Base-by-base conservation (phyloP, 2,113 vertebrate species). In the Narcine bancroftii region DNA sequence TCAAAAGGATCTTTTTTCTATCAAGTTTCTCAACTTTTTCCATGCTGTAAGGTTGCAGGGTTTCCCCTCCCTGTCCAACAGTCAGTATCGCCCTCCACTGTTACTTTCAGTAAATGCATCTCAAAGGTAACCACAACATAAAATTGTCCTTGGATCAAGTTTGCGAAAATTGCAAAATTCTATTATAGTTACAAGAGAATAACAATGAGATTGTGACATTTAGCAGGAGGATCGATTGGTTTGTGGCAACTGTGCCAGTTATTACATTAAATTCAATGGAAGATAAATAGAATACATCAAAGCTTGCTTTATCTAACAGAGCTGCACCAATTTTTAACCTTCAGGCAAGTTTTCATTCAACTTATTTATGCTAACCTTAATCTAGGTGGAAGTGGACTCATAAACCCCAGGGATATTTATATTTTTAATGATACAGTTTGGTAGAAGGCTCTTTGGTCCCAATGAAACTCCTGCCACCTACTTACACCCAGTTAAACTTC, bases 11-110 rank as follows among this genome's bases (percentile, higher is more conserved):
- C 17, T 33, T 63, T 63, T 69, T 87, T 60, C 33, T 3, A 60
- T n/a, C n/a, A 63, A 6, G 7, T 60, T 29, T 87, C 53, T 17
- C n/a, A 21, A 10, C 29, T 9, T 11, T 7, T 11, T 50, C 7
- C 6, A 3, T 81, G 33, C 15, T 17, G 7, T 15, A 60, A 6
- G 53, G 6, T n/a, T 13, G 9, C 33, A 56, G 36, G 33, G 5
- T 87, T 2, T 33, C 53, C 21, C 17, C 60, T 39, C 1, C 33
- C 87, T 45, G 87, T 53, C 42, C 24, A 47, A 26, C 89, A 91
- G 42, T 91, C 89, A 45, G 39, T 71, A 69, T 39, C 65, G 29
- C 89, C 89, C 63, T 91, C 89, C 42, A 69, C 63, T 91, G 89
- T 91, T 66, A 7, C 21, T 13, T 45, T 9, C 11, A 29, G 47